Evolutionary conservation across 2,113 vertebrate species (phyloP).

Genomic region (Semicossyphus pulcher): DNA sequence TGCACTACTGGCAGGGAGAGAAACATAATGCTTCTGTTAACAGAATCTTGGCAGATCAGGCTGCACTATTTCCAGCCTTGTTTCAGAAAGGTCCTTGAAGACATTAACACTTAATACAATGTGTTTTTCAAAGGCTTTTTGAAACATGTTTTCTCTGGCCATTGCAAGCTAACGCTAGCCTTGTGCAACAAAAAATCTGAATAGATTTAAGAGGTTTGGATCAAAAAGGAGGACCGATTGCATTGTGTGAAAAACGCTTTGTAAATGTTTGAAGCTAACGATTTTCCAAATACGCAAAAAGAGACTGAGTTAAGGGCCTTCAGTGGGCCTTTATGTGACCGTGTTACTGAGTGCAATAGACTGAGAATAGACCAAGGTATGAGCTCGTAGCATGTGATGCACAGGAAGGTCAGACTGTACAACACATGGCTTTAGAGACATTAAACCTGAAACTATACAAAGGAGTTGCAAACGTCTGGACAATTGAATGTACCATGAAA

Average conservation of each 20-base stretch:
- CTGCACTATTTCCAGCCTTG: neutral
- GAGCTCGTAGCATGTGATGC: neutral
- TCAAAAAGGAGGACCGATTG: neutral
- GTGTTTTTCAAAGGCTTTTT: neutral
- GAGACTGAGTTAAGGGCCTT: neutral
- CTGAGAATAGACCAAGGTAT: neutral
- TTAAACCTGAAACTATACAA: neutral
- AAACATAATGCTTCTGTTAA: constrained; percentile 10
- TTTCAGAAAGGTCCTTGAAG: neutral
- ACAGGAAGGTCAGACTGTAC: neutral
- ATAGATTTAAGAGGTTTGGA: neutral
- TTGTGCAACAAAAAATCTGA: too few species aligned
- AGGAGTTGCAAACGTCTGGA: neutral
- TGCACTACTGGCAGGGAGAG: neutral
- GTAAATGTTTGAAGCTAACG: too few species aligned
- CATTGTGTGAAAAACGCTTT: neutral
- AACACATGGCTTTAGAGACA: neutral
- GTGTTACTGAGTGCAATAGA: neutral
- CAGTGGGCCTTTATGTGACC: neutral
- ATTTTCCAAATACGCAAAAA: neutral
- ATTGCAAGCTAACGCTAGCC: too few species aligned
- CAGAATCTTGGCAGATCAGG: constrained; percentile 4
- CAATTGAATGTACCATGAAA: neutral
- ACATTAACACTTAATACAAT: neutral
- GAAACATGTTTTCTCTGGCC: neutral